These are phyloP conservation scores for Ardeotis arabs DNA, from an alignment of 2,113 vertebrate species.

Conservation along the genomic window DNA sequence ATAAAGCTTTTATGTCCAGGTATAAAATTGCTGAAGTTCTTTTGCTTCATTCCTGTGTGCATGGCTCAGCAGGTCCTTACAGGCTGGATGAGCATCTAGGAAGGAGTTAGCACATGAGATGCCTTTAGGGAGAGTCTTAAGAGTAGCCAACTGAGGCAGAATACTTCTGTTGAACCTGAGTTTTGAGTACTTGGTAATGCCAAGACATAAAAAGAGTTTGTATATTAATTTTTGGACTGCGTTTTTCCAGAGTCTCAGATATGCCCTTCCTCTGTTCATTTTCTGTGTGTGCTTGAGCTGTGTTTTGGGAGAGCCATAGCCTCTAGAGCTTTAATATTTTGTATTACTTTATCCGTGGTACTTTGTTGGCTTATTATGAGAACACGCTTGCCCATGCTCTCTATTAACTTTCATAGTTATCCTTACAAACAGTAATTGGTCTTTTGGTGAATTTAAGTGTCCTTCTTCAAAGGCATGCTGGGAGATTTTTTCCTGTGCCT, in stretches of 20 bases:
- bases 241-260: background rate
- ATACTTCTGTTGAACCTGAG: background rate
- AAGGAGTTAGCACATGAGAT: background rate
- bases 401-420: slow-evolving; percentile 47
- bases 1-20: background rate
- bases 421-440: slow-evolving; percentile 56
- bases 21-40: background rate
- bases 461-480: slow-evolving; percentile 13
- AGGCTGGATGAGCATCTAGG: background rate
- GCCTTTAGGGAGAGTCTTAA: background rate
- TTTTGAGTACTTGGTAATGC: background rate
- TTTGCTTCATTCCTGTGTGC: background rate
- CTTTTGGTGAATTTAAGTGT: slow-evolving; percentile 49
- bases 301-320: slow-evolving; percentile 20
- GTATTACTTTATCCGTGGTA: slow-evolving; percentile 8
- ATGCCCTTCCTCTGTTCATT: background rate
- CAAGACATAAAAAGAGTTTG: background rate
- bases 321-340: slow-evolving; percentile 27
- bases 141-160: background rate
- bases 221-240: background rate
- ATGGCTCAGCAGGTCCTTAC: background rate
- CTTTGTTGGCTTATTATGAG: slow-evolving; percentile 28
- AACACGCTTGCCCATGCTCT: background rate
- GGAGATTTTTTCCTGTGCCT: background rate
- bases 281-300: slow-evolving; percentile 23